Evolutionary conservation across 2,888 invertebrate species (phyloP), one percentile per base, ranked within the genome.

Genomic region (Timema cristinae): DNA sequence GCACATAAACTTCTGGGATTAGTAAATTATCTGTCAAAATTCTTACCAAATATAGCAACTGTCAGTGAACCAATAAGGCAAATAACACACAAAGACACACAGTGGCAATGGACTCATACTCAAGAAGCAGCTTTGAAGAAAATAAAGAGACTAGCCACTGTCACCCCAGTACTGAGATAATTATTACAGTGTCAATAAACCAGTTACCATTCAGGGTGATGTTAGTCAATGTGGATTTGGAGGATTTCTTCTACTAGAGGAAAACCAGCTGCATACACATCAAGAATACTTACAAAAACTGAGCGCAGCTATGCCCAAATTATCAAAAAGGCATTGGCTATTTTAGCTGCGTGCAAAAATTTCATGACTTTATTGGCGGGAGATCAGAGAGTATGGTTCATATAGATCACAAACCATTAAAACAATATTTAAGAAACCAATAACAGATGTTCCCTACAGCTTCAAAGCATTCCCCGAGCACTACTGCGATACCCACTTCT

Each of bases 341-440:
- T 59, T 59, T 59, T 8, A 9, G 15, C 32, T 59, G 59, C 59
- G 32, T 59, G 59, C 15, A 11, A 59, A 9, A n/a, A 32, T 59
- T 59, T 9, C 6, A 59, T 13, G 13, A 9, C 13, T 5, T 16
- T 9, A 59, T n/a, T 59, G 59, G 5, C 16, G 32, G 59, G 15
- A 59, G 59, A n/a, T 16, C 10, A n/a, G 59, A n/a, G 7, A 59
- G 8, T 16, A 13, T 13, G 32, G n/a, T n/a, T 4, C 59, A 59
- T 32, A n/a, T 32, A 11, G 10, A 59, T 32, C 59, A 59, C 13
- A 59, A 59, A 6, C 59, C 59, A 59, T 32, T 59, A 32, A 59
- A 13, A 59, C 59, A n/a, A 59, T 59, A 16, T 59, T 59, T 32
- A 11, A n/a, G 13, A 59, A 59, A 59, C 59, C 59, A 59, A 59